phyloP scores from a whole-genome alignment of 2,113 vertebrate species.

The Andinoacara biseriatus region DNA sequence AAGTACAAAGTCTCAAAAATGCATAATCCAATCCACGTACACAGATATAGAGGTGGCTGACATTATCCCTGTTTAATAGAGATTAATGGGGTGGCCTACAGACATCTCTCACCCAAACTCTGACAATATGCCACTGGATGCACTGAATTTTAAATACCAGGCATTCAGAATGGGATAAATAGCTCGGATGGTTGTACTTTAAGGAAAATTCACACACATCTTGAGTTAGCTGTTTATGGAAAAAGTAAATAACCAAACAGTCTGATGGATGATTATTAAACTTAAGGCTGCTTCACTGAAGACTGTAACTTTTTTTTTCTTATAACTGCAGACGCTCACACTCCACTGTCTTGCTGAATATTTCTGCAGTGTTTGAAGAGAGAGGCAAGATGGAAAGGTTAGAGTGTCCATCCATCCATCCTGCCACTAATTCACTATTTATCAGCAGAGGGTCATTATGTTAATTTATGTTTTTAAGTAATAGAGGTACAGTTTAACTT shows the following conservation, averaged over 20 bases:
- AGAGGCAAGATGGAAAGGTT: slow-evolving; percentile 5
- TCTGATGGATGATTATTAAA: slow-evolving; percentile 38
- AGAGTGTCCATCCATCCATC: slow-evolving; percentile 17
- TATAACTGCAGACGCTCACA: background rate
- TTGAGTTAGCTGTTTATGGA: slow-evolving; percentile 36
- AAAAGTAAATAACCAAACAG: background rate
- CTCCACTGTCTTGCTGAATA: slow-evolving; percentile 10
- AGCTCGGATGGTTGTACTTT: slow-evolving; percentile 10
- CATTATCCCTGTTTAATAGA: slow-evolving; percentile 64
- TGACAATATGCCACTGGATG: slow-evolving; percentile 63
- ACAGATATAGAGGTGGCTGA: slow-evolving; percentile 28
- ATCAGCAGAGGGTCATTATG: background rate
- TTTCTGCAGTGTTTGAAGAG: background rate
- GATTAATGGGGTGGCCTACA: slow-evolving; percentile 65
- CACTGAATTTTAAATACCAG: slow-evolving; percentile 63
- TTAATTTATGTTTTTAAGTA: slow-evolving; percentile 2
- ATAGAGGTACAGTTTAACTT: slow-evolving; percentile 10
- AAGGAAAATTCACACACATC: slow-evolving; percentile 3
- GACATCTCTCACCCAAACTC: slow-evolving; percentile 59
- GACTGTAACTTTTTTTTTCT: slow-evolving; percentile 14
- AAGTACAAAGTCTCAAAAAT: background rate
- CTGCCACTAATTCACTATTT: slow-evolving; percentile 5
- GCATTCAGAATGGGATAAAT: slow-evolving; percentile 54
- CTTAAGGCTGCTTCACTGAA: slow-evolving; percentile 23
- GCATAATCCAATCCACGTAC: background rate